Percentiles rank a stretch among this genome's conserved stretches.
phyloP scores from a whole-genome alignment of 2,113 vertebrate species.

The Neolamprologus kungweensis region DNA sequence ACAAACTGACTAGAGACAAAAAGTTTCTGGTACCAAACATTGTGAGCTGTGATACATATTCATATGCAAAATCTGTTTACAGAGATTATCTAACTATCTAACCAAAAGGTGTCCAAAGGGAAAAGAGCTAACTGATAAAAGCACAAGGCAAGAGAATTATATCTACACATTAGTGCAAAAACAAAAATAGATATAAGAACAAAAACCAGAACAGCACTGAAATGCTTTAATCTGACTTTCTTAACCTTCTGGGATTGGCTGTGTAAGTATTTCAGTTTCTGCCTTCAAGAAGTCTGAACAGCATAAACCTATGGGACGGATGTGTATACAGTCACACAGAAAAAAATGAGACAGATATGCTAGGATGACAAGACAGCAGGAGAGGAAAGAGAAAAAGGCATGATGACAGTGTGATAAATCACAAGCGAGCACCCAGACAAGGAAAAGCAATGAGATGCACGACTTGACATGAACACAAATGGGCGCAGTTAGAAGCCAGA shows the following conservation, averaged over 20 bases:
- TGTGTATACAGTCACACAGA: background rate
- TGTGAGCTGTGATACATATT: background rate
- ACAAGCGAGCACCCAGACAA: background rate
- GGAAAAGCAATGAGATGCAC: background rate
- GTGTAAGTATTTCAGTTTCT: background rate
- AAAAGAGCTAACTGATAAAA: background rate
- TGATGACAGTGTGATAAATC: background rate
- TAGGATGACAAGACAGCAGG: background rate
- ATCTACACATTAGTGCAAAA: background rate
- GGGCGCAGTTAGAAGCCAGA: background rate
- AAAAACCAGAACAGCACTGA: background rate
- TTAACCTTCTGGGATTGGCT: background rate
- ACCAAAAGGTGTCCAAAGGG: background rate
- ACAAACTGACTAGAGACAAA: background rate
- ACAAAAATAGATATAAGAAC: background rate
- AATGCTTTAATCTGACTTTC: background rate
- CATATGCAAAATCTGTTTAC: background rate
- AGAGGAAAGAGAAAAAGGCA: background rate
- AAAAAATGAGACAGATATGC: background rate
- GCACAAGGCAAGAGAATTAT: background rate
- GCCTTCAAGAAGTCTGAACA: background rate
- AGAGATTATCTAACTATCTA: background rate
- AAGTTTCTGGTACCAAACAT: background rate
- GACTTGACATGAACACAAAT: constrained; percentile 12
- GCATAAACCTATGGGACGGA: background rate